Evolutionary conservation across 2,797 vertebrate genomes (phyloP).

Genomic region (Pipistrellus pipistrellus): DNA sequence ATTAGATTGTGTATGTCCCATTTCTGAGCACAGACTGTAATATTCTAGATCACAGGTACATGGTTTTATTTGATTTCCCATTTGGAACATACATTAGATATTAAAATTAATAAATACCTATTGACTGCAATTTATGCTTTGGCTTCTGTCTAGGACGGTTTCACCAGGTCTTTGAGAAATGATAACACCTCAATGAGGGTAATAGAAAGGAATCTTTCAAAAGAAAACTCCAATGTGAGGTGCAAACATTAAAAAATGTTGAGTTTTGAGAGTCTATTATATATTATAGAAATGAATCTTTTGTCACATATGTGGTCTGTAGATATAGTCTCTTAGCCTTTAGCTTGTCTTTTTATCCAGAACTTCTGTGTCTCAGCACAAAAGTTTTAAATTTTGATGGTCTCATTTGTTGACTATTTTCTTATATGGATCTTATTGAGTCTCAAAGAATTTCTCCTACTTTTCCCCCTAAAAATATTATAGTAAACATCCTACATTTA

Average conservation of each 20-base stretch:
- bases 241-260: not conserved
- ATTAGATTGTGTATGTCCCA: not conserved
- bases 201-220: not conserved
- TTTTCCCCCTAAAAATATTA: not conserved
- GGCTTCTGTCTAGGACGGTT: not conserved
- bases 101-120: not conserved
- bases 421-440: not conserved
- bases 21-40: constrained; percentile 40
- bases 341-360: not conserved
- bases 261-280: not conserved
- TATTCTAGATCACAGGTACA: not conserved
- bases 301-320: not conserved
- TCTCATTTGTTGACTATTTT: not conserved
- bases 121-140: not conserved
- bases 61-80: not conserved
- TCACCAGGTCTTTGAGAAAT: not conserved
- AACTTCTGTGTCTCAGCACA: not conserved
- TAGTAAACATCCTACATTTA: not conserved
- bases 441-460: not conserved
- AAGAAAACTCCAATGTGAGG: not conserved
- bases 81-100: not conserved
- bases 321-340: not conserved
- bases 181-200: not conserved
- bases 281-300: not conserved
- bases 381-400: constrained; percentile 15